Base-by-base conservation (phyloP, 2,797 vertebrate genomes). In the Pseudopleuronectes americanus region DNA sequence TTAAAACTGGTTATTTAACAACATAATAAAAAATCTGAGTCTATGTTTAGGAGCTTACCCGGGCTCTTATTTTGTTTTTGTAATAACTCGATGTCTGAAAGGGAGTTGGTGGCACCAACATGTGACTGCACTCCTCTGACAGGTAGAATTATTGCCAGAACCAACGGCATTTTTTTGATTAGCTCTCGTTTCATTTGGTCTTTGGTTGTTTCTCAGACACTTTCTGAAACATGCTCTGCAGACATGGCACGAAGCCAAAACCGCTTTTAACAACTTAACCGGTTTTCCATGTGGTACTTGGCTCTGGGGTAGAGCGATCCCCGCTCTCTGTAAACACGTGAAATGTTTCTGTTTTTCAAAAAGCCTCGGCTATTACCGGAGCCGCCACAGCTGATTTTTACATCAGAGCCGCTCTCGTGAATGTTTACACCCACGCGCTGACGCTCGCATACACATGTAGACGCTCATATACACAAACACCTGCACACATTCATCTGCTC, bases 331-430 rank as follows among this genome's bases (percentile, higher is more conserved):
- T 80, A 87, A 88, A 84, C 85, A 87, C 47, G 54, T 56, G 64
- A 87, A 84, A 84, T 82, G 49, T 86, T 86, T 83, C 73, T 76
- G 36, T 74, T 77, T 81, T 84, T 71, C 21, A 70, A 67, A 68
- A 41, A 65, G 33, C 64, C 69, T 66, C n/a, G 54, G 64, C 61
- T 61, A 55, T 71, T 67, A 49, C 47, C 49, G 22, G 65, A 74
- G 64, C 22, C 66, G 53, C 68, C 57, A 63, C 89, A 89, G 89
- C 83, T 90, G 90, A 91, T 83, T 88, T 90, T 90, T 48, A 71
- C 73, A 90, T 93, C 84, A 86, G 59, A 49, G 60, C 62, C 21
- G 2, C 49, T 81, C 68, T 60, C 4, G 4, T 75, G 67, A 69
- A 67, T 68, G 68, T 80, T 80, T 68, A 76, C 76, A 59, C 67